These are phyloP conservation scores for Beris morrisii DNA, from an alignment of 2,888 invertebrate species.

Conservation along the genomic window DNA sequence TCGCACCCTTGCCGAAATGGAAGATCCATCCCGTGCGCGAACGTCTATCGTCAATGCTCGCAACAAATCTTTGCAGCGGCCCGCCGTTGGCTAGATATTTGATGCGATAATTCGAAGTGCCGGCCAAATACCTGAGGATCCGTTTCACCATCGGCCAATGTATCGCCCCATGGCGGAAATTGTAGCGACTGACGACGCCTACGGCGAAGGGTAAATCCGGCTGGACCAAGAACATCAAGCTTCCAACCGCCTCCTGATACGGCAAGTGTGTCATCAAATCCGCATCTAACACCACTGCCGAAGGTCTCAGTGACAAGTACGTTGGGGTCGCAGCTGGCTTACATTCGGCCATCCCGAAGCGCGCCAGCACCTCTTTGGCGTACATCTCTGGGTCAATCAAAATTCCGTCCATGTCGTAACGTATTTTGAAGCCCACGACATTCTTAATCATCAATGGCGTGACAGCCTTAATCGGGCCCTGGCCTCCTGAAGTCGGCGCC, in stretches of 20 bases:
- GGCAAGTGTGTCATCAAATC: not conserved
- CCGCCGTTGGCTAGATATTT: not conserved
- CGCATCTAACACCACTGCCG: not conserved
- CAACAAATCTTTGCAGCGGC: not conserved
- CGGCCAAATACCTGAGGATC: not conserved
- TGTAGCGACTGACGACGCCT: not conserved
- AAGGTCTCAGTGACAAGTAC: too few relatives aligned
- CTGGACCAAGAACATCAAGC: not conserved
- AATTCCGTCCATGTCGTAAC: not conserved
- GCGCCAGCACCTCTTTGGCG: not conserved
- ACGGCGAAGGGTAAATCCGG: not conserved
- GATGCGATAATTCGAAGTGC: not conserved
- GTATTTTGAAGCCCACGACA: constrained; percentile 32
- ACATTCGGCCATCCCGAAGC: not conserved
- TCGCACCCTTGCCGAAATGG: too few relatives aligned
- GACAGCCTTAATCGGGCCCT: too few relatives aligned
- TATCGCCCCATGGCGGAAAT: not conserved
- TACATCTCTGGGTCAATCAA: not conserved
- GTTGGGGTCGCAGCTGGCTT: constrained; percentile 35
- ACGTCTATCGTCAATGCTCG: too few relatives aligned
- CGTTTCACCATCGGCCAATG: not conserved
- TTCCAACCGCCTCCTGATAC: constrained; percentile 1
- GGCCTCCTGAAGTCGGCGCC: too few relatives aligned
- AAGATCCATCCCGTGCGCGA: too few relatives aligned
- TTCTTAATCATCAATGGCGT: too few relatives aligned